Evolutionary conservation across 2,888 invertebrate genomes (phyloP).

Genomic region (Dichetophora obliterata): DNA sequence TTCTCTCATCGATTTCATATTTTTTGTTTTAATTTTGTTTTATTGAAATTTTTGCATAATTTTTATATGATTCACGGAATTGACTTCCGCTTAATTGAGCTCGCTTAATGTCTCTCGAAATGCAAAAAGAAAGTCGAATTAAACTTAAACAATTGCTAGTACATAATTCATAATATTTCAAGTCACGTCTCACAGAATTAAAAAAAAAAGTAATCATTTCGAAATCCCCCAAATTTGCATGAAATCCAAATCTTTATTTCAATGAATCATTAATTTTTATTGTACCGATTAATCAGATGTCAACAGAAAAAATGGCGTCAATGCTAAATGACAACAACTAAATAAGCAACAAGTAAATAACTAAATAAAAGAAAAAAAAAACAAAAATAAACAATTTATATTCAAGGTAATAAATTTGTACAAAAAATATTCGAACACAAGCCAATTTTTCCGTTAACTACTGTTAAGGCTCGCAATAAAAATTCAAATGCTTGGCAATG

Average conservation of each 20-base stretch:
- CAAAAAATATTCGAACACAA: not conserved
- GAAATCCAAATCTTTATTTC: slow-evolving; percentile 24
- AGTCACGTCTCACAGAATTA: slow-evolving; percentile 23
- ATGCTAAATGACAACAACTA: slow-evolving; percentile 2
- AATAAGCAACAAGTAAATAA: slow-evolving; percentile 9
- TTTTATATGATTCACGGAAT: not conserved
- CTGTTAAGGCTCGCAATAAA: slow-evolving; percentile 36
- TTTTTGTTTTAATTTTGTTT: no score
- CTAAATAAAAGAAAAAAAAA: not conserved
- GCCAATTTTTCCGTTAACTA: slow-evolving; percentile 48
- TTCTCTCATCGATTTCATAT: no score
- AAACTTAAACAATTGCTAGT: not conserved
- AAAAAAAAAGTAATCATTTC: slow-evolving; percentile 29
- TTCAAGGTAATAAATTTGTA: slow-evolving; percentile 13
- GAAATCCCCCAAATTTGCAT: slow-evolving; percentile 31
- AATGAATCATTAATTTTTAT: slow-evolving; percentile 34
- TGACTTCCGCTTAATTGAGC: no score
- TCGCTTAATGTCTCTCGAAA: not conserved
- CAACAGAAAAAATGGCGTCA: slow-evolving; percentile 21
- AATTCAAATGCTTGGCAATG: slow-evolving; percentile 37
- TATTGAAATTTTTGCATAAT: not conserved
- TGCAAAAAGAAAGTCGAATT: not conserved
- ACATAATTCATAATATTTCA: not conserved
- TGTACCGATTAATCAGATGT: slow-evolving; percentile 8
- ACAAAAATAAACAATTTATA: not conserved